Base-by-base conservation (phyloP, 2,888 invertebrate species). In the Caenorhabditis sulstoni region DNA sequence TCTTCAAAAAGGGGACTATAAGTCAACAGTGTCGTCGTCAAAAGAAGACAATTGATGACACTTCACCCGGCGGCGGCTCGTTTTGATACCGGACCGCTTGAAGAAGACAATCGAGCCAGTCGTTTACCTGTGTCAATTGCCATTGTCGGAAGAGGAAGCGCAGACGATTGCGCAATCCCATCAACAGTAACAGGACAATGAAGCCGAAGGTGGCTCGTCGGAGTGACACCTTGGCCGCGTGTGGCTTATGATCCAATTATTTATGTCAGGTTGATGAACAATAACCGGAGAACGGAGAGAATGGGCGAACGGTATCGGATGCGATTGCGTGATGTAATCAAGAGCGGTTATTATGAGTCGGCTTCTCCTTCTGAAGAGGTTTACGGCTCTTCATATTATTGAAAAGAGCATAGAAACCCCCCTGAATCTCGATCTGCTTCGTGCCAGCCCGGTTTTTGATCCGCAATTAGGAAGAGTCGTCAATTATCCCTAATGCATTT, bases 111-210 rank as follows among this genome's bases (percentile, higher is more conserved):
- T 75, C 57, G 61, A 53, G 49, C 55, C 53, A 67, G 67, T 75
- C 75, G 75, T 75, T 75, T 75, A 75, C 75, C 75, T 75, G 78
- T 59, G 59, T 78, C 78, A 71, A 78, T 78, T 78, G 78, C 78
- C 41, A 78, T 78, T 78, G 78, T 78, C 70, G 57, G 41, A 47
- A 57, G 45, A 53, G 44, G 55, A 55, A 45, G 64, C 62, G 58
- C 41, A 37, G 44, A 41, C 41, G 37, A 41, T 77, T 77, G 76
- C 76, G 76, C 70, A 77, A 77, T 58, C 58, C 55, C 58, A 50
- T 58, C 58, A 58, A 49, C 50, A 68, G 41, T 20, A 44, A 16
- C 35, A 7, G 35, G 20, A 73, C 73, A 73, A 73, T 73, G 53
- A 57, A 62, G 55, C 62, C 37, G 39, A 29, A 41, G 44, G 37